These are phyloP conservation scores for Diadromus collaris DNA, from an alignment of 2,888 invertebrate genomes.

Conservation along the genomic window DNA sequence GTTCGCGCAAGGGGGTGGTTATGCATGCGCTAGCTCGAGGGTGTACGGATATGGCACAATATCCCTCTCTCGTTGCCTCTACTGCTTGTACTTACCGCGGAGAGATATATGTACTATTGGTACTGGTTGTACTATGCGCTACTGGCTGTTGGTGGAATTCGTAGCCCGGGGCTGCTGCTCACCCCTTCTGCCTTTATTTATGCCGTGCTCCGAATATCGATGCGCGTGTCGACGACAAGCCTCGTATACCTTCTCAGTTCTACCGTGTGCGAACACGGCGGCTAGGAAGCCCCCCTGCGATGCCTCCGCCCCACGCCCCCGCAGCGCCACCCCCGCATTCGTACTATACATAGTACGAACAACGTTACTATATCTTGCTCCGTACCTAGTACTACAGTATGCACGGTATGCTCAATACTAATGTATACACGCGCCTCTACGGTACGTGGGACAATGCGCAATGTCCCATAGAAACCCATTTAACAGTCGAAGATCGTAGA, in stretches of 20 bases:
- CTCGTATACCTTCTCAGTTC: constrained; percentile 60
- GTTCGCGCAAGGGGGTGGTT: constrained; percentile 27
- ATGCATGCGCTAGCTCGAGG: constrained; percentile 28
- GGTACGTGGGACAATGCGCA: constrained; percentile 37
- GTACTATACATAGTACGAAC: constrained; percentile 49
- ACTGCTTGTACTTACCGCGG: constrained; percentile 14
- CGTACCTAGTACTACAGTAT: constrained; percentile 15
- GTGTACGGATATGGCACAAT: constrained; percentile 51
- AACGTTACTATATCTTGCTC: constrained; percentile 35
- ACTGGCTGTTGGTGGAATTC: constrained; percentile 47
- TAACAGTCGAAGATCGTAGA: constrained; percentile 21
- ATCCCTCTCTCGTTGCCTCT: constrained; percentile 43
- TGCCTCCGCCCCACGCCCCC: background rate
- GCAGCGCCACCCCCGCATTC: constrained; percentile 6
- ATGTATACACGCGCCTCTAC: constrained; percentile 14
- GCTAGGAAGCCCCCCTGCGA: constrained; percentile 8
- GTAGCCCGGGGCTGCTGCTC: constrained; percentile 56
- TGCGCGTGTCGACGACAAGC: constrained; percentile 62
- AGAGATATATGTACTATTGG: constrained; percentile 29
- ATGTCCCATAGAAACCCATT: background rate
- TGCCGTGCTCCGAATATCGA: constrained; percentile 61
- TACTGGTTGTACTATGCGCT: constrained; percentile 18
- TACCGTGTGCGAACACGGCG: constrained; percentile 7
- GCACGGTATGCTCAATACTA: constrained; percentile 46
- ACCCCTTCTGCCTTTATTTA: constrained; percentile 59